A percentile compares a stretch with the other conserved stretches of the same genome.
phyloP scores from a whole-genome alignment of 2,113 vertebrate genomes.

The Charadrius vociferus region DNA sequence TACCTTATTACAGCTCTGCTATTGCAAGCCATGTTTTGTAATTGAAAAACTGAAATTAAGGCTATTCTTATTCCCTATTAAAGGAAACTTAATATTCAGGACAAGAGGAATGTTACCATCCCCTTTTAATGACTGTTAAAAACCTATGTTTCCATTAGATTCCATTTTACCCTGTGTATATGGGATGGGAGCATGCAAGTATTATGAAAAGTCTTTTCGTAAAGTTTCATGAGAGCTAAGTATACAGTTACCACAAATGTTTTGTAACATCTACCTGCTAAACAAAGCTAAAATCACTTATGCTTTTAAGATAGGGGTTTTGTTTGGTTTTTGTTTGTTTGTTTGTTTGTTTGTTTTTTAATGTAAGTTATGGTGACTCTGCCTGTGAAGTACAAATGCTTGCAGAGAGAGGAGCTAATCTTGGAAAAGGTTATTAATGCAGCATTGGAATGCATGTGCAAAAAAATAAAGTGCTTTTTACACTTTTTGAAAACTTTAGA shows the following conservation, averaged over 20 bases:
- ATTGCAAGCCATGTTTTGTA: neutral
- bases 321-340: no score
- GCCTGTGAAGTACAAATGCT: neutral
- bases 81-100: neutral
- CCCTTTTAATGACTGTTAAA: neutral
- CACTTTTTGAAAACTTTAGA: neutral
- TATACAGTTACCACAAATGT: neutral
- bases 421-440: neutral
- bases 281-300: neutral
- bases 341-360: neutral
- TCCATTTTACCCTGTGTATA: neutral
- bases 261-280: neutral
- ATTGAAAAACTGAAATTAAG: neutral
- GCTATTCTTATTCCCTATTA: neutral
- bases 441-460: neutral
- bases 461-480: neutral
- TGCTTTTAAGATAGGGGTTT: neutral
- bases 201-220: neutral
- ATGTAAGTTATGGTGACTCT: neutral
- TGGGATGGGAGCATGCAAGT: neutral
- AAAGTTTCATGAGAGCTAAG: neutral
- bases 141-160: neutral
- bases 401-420: neutral
- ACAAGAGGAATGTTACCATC: neutral
- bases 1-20: neutral